A percentile compares a stretch with the other conserved stretches of the same genome.
phyloP scores from a whole-genome alignment of 2,888 invertebrate species.

The Thymelicus acteon region DNA sequence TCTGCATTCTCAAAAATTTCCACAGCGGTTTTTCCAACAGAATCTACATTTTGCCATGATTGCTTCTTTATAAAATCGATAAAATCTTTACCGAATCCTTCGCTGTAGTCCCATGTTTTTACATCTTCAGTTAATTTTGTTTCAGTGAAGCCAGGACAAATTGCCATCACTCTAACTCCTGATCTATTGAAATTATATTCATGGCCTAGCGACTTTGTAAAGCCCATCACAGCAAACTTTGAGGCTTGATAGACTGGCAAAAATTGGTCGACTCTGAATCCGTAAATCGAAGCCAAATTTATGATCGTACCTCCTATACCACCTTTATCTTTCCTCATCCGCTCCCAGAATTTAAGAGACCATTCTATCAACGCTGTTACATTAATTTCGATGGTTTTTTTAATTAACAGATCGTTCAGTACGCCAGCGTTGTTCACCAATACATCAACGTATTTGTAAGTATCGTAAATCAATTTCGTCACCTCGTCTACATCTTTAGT shows the following conservation, averaged over 20 bases:
- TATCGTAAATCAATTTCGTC: slow-evolving; percentile 57
- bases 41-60: slow-evolving; percentile 58
- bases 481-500: slow-evolving; percentile 69
- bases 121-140: slow-evolving; percentile 54
- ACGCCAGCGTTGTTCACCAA: slow-evolving; percentile 77
- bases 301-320: slow-evolving; percentile 86
- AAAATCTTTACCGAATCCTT: slow-evolving; percentile 45
- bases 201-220: slow-evolving; percentile 78
- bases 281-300: slow-evolving; percentile 87
- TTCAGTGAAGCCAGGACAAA: slow-evolving; percentile 83
- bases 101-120: slow-evolving; percentile 43
- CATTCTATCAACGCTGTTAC: slow-evolving; percentile 61
- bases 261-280: slow-evolving; percentile 76
- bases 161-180: slow-evolving; percentile 79
- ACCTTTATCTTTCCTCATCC: slow-evolving; percentile 83
- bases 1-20: slow-evolving; percentile 65
- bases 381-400: slow-evolving; percentile 66
- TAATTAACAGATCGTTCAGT: slow-evolving; percentile 50
- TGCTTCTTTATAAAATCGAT: slow-evolving; percentile 45
- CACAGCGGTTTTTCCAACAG: slow-evolving; percentile 58
- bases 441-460: slow-evolving; percentile 68
- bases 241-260: slow-evolving; percentile 86
- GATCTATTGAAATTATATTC: slow-evolving; percentile 69
- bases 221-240: slow-evolving; percentile 79
- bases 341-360: slow-evolving; percentile 82